Conservation (phyloP, 2,113 vertebrate genomes). For the Myrmophylax atrothorax region DNA sequence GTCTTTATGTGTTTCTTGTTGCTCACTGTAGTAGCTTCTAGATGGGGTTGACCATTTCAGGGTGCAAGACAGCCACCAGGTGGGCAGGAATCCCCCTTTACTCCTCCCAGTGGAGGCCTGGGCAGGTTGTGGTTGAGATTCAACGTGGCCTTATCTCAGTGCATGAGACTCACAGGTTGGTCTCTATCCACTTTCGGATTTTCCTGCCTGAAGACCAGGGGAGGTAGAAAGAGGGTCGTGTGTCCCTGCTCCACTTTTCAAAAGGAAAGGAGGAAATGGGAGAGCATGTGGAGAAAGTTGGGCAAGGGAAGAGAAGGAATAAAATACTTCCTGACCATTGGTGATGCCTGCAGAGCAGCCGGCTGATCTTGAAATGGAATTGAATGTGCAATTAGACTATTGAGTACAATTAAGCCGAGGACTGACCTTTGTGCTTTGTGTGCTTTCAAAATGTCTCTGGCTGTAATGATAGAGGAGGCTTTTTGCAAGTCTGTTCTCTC, state of each 20-base stretch:
- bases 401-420: background rate
- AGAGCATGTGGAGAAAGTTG: background rate
- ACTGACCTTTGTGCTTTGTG: background rate
- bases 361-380: background rate
- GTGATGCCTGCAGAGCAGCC: background rate
- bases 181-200: background rate
- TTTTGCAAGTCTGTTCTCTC: background rate
- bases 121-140: background rate
- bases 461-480: background rate
- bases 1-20: background rate
- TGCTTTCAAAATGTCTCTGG: background rate
- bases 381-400: background rate
- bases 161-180: background rate
- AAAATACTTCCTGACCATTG: background rate
- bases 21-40: background rate
- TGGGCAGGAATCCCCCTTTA: background rate
- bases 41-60: background rate
- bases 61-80: background rate
- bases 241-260: background rate
- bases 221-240: background rate
- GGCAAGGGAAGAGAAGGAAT: background rate
- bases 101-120: background rate
- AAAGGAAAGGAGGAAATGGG: background rate
- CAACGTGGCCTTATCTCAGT: rapidly evolving
- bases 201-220: background rate